Percentiles rank a stretch among this genome's conserved stretches.
Conservation (phyloP, 2,797 vertebrate genomes). For the Sebastes melanostomus region DNA sequence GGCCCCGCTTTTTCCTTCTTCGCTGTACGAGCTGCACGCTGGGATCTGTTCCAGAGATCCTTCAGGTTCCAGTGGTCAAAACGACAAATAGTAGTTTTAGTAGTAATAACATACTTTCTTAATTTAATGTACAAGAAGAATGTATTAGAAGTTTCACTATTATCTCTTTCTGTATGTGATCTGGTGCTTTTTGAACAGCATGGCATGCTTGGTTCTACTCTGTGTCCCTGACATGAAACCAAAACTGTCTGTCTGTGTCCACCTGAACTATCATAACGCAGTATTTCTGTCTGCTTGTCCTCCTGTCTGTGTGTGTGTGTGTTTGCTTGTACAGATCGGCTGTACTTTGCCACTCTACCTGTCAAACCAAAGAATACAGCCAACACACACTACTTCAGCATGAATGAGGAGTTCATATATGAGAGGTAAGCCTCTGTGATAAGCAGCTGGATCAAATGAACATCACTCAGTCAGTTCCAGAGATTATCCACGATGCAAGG, state of each 20-base stretch:
- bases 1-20: not conserved
- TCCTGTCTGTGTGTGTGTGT: not conserved
- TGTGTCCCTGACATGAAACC: not conserved
- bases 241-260: not conserved
- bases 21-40: not conserved
- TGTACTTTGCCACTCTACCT: constrained; percentile 91
- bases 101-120: not conserved
- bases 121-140: not conserved
- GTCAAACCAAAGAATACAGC: constrained; percentile 90
- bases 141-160: not conserved
- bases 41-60: not conserved
- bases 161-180: not conserved
- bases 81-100: not conserved
- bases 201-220: not conserved
- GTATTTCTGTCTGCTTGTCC: not conserved
- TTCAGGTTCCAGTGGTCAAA: not conserved
- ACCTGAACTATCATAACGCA: not conserved
- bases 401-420: constrained; percentile 90
- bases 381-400: constrained; percentile 90
- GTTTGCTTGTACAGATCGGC: constrained; percentile 80
- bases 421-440: constrained; percentile 87
- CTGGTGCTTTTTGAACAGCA: not conserved
- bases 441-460: not conserved
- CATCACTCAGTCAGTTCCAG: not conserved
- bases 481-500: not conserved